Base-by-base conservation (phyloP, 2,888 invertebrate species). In the Mellilla xanthometata region DNA sequence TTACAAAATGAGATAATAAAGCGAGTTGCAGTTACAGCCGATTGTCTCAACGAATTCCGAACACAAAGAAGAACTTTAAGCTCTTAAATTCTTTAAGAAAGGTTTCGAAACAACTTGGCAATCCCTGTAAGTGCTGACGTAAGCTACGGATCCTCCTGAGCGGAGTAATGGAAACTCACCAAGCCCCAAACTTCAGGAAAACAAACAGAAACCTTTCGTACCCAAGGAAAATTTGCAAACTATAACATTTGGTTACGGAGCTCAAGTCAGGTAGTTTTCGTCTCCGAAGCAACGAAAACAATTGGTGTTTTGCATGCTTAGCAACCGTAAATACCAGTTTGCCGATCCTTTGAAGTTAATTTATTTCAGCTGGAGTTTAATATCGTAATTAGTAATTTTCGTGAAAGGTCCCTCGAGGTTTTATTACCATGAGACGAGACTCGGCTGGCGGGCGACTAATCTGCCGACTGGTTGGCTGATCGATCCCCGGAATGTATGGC, bases 81-180 rank as follows among this genome's bases (percentile, higher is more conserved):
- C 51, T 56, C 41, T 55, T 54, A 59, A 60, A 55, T 61, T 59
- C 54, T 41, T 38, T 38, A 35, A 49, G 41, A 52, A 49, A 49
- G 65, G 56, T 60, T 59, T 42, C 39, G 49, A 58, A 61, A 65
- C 60, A 60, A 65, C 55, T 58, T 58, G 54, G 48, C 56, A 66
- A 65, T 65, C 57, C 62, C 57, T 68, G 61, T 40, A 52, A 61
- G 58, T 61, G 54, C 54, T 42, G 53, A 47, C 54, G 45, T 60
- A 45, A 54, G 61, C 57, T 49, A 49, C 56, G 52, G 52, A 56
- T 59, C 45, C 55, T 56, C 34, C 42, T 50, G 44, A 27, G 31
- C 13, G 39, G 12, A 49, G 39, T 48, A 40, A 52, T 46, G 27
- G 46, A 48, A 34, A 41, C 51, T 39, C 49, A 49, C 49, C 51